Conservation (phyloP, 2,113 vertebrate genomes). For the Melanerpes aurifrons region DNA sequence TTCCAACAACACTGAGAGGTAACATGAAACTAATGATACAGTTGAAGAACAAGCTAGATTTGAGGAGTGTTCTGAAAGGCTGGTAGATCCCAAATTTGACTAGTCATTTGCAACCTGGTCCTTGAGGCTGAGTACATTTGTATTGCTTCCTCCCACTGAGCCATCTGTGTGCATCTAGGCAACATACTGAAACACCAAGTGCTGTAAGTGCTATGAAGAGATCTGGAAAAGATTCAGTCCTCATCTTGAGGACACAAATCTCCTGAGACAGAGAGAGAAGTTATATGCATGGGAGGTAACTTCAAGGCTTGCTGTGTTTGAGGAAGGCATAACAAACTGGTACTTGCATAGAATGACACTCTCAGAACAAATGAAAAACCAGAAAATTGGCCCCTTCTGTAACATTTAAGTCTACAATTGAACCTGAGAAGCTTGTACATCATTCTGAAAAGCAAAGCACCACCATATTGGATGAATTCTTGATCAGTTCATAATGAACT, state of each 20-base stretch:
- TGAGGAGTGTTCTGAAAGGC: neutral
- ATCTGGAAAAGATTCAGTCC: neutral
- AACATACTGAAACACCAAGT: neutral
- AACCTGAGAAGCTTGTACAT: neutral
- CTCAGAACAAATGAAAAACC: neutral
- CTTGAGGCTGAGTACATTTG: neutral
- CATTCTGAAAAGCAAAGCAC: neutral
- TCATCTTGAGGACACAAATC: neutral
- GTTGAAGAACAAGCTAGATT: neutral
- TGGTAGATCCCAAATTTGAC: constrained; percentile 4
- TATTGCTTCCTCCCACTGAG: constrained; percentile 56
- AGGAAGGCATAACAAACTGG: neutral
- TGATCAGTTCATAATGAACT: neutral
- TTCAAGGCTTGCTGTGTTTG: neutral
- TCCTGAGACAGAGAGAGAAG: neutral
- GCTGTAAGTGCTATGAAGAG: neutral
- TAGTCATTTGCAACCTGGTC: constrained; percentile 27
- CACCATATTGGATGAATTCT: neutral
- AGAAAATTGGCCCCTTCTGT: neutral
- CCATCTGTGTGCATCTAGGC: constrained; percentile 53
- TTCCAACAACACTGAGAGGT: neutral
- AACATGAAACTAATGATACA: neutral
- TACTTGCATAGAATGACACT: neutral
- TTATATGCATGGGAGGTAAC: neutral
- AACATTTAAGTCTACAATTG: neutral